Evolutionary conservation across 2,888 invertebrate species (phyloP).

Genomic region (Philonicus albiceps): DNA sequence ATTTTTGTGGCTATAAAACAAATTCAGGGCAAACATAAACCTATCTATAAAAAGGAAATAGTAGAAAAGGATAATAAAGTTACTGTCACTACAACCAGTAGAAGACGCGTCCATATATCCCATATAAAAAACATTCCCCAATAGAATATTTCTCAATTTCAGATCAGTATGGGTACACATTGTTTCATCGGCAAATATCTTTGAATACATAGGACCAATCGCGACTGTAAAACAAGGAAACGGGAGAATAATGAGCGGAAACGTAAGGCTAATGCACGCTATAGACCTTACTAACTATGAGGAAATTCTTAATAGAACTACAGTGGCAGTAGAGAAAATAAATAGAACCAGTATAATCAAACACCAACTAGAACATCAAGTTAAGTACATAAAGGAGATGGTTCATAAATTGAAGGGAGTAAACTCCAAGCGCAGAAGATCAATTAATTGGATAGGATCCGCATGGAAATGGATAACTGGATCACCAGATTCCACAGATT

Average conservation of each 20-base stretch:
- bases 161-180: background rate
- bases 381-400: background rate
- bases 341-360: conserved; percentile 2
- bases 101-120: no score
- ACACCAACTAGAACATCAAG: conserved; percentile 26
- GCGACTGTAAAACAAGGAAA: conserved; percentile 29
- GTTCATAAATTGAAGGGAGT: conserved; percentile 10
- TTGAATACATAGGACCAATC: background rate
- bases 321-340: background rate
- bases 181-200: background rate
- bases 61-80: conserved; percentile 29
- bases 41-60: conserved; percentile 8
- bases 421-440: background rate
- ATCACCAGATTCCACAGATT: conserved; percentile 29
- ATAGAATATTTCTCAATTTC: no score
- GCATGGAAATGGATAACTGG: conserved; percentile 40
- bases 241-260: conserved; percentile 22
- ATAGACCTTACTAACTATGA: conserved; percentile 31
- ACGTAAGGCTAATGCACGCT: conserved; percentile 4
- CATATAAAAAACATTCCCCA: no score
- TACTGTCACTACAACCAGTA: conserved; percentile 24
- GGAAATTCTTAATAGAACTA: background rate
- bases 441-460: conserved; percentile 41
- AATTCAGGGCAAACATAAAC: conserved; percentile 19
- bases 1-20: conserved; percentile 15